Base-by-base conservation (phyloP, 1,140 invertebrate genomes). In the Drosophila murphyi region DNA sequence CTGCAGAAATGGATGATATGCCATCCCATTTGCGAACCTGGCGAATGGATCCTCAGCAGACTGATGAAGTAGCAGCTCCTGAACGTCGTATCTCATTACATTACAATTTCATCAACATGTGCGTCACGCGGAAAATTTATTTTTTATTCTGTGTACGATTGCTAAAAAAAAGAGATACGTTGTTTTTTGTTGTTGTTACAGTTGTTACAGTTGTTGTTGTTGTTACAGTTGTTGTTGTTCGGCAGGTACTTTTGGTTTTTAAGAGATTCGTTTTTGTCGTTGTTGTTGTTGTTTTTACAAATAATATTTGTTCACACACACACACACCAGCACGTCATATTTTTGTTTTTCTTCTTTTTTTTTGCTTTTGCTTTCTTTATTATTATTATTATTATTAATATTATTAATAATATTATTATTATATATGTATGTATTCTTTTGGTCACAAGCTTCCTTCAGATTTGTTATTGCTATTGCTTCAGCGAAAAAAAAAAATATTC, bases 1-100 rank as follows among this genome's bases (percentile, higher is more conserved):
- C 93, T 95, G 95, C 93, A 95, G 93, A 93, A 94, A 94, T 78
- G 95, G 95, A 93, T 95, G 95, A 93, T 95, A 95, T 92, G 95
- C 95, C 94, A 95, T 95, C 93, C 93, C 93, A 93, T 94, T 94
- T 80, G 92, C 92, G 75, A 93, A 94, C 93, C 94, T 94, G 92
- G 93, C 93, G 93, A 93, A 94, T 93, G 92, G 93, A 94, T 94
- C 94, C 93, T 94, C 94, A 93, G 94, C 94, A 93, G 94, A 94
- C 94, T 94, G 94, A 93, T 94, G 94, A 93, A 94, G 93, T 93
- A 94, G 93, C 92, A 94, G 93, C 92, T 93, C 93, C 93, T 94
- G 94, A 92, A 94, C 93, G 81, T 93, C 93, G 93, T 93, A 93
- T 93, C 93, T 92, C 93, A 93, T 93, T 90, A 92, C 92, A 92